Percentiles rank a stretch among this genome's conserved stretches.
These are phyloP conservation scores for Megalonaias nervosa DNA, from an alignment of 1,140 invertebrate species.

Conservation along the genomic window DNA sequence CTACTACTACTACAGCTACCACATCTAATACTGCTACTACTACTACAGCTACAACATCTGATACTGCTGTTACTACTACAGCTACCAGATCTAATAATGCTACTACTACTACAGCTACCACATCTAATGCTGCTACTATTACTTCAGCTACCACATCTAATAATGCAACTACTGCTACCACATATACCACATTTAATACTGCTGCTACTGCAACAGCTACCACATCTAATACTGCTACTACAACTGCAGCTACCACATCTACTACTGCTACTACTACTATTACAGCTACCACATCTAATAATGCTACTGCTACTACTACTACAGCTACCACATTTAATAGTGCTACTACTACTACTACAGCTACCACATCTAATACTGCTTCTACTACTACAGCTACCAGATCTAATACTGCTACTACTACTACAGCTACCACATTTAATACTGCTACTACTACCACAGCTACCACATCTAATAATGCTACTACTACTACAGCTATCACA, in stretches of 20 bases:
- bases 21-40: conserved; percentile 11
- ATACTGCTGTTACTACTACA: conserved; percentile 8
- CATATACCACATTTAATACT: conserved; percentile 16
- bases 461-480: conserved; percentile 15
- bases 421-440: no score
- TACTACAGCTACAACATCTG: conserved; percentile 14
- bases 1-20: conserved; percentile 20
- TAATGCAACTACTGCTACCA: conserved; percentile 35
- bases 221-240: conserved; percentile 5
- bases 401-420: conserved; percentile 11
- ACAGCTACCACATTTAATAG: conserved; percentile 6
- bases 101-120: conserved; percentile 22
- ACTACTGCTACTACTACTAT: conserved; percentile 10
- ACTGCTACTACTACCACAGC: no score
- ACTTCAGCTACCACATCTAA: conserved; percentile 34
- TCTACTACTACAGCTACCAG: conserved; percentile 21
- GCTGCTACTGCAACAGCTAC: conserved; percentile 14
- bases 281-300: conserved; percentile 8
- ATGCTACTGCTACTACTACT: conserved; percentile 14
- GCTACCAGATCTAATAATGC: conserved; percentile 9
- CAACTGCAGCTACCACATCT: conserved; percentile 11
- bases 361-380: conserved; percentile 7
- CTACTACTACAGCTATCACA: conserved; percentile 8
- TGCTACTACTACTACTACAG: conserved; percentile 4
- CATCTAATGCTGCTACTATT: conserved; percentile 33